Conservation (phyloP, 2,888 invertebrate species). For the Caenorhabditis sp. region DNA sequence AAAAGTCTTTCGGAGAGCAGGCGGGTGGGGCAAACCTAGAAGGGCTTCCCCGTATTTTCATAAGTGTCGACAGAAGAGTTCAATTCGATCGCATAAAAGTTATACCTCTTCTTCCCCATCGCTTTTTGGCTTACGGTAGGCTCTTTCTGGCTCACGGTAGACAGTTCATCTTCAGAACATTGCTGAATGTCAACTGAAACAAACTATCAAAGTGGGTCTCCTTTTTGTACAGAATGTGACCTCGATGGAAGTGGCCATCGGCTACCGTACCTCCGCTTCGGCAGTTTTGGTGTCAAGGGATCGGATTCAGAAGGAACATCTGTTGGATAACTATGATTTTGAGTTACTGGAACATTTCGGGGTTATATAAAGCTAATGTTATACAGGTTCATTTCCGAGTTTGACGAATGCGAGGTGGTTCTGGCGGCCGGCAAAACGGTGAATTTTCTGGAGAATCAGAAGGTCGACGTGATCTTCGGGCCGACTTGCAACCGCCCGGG, state of each 20-base stretch:
- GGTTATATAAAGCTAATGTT: not conserved
- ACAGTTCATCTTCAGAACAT: conserved; percentile 13
- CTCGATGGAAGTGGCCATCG: conserved; percentile 23
- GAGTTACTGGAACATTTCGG: conserved; percentile 19
- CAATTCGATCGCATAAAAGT: too few relatives aligned
- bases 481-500: conserved; percentile 62
- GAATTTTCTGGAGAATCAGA: conserved; percentile 34
- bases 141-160: too few relatives aligned
- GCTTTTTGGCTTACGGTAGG: too few relatives aligned
- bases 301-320: conserved; percentile 47
- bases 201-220: conserved; percentile 32
- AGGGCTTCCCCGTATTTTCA: too few relatives aligned
- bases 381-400: conserved; percentile 51
- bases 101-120: too few relatives aligned
- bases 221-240: conserved; percentile 41
- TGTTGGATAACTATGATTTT: conserved; percentile 57
- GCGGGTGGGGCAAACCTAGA: too few relatives aligned
- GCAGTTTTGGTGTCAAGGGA: conserved; percentile 59
- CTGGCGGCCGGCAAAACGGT: conserved; percentile 45
- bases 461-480: conserved; percentile 63
- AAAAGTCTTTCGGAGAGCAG: conserved; percentile 1
- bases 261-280: conserved; percentile 57
- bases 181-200: conserved; percentile 9
- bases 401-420: conserved; percentile 61
- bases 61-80: too few relatives aligned